These are phyloP conservation scores for Ennomos fuscantarius DNA, from an alignment of 2,888 invertebrate genomes.

Conservation along the genomic window DNA sequence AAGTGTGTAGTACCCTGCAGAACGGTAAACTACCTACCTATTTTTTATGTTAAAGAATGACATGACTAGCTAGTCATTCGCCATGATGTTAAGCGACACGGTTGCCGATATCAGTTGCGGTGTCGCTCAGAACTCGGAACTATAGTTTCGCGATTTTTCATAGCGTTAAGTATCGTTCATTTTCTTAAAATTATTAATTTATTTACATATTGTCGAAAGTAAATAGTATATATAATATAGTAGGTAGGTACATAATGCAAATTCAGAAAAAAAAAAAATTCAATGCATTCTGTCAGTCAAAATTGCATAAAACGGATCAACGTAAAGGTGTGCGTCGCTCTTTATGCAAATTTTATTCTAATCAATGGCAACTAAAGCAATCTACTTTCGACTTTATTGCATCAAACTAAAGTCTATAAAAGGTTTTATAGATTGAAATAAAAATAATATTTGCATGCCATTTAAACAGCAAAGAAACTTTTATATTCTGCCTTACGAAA, in stretches of 20 bases:
- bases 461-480: conserved; percentile 52
- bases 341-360: conserved; percentile 78
- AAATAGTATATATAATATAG: too few relatives aligned
- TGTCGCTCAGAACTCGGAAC: too few relatives aligned
- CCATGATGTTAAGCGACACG: too few relatives aligned
- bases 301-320: conserved; percentile 77
- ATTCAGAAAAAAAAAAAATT: conserved; percentile 47
- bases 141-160: too few relatives aligned
- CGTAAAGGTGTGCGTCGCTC: conserved; percentile 72
- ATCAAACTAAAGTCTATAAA: conserved; percentile 40
- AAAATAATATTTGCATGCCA: conserved; percentile 56
- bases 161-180: too few relatives aligned
- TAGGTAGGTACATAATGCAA: conserved; percentile 17
- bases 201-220: conserved; percentile 1
- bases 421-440: conserved; percentile 42
- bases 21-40: too few relatives aligned
- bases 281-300: conserved; percentile 76
- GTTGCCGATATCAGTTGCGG: too few relatives aligned
- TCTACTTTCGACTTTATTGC: conserved; percentile 45
- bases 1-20: too few relatives aligned
- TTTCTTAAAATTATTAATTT: too few relatives aligned
- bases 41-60: too few relatives aligned
- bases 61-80: too few relatives aligned
- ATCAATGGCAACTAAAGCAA: conserved; percentile 33
- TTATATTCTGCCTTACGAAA: conserved; percentile 39